These are phyloP conservation scores for Cephus pulcher DNA, from an alignment of 2,888 invertebrate species.

Conservation along the genomic window DNA sequence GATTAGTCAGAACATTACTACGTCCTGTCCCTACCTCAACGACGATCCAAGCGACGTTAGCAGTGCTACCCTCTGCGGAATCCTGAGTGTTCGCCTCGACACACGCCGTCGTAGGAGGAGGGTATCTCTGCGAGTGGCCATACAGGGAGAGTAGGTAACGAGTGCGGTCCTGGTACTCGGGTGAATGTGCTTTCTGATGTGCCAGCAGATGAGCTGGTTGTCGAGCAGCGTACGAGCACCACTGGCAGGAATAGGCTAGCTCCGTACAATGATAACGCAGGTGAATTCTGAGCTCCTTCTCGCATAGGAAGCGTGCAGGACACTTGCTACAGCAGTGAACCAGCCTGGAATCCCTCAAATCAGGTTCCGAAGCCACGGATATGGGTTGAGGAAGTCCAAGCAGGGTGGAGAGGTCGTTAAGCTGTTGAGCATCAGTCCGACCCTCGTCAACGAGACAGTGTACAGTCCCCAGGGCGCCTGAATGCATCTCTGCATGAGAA, in stretches of 20 bases:
- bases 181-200: constrained; percentile 80
- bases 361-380: constrained; percentile 51
- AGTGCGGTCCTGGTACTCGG: constrained; percentile 83
- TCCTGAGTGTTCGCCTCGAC: constrained; percentile 46
- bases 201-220: constrained; percentile 77
- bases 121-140: constrained; percentile 73
- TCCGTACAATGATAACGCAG: constrained; percentile 76
- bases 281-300: constrained; percentile 80
- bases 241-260: constrained; percentile 77
- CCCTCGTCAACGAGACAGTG: constrained; percentile 77
- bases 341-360: constrained; percentile 50
- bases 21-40: constrained; percentile 38
- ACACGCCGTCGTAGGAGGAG: constrained; percentile 72
- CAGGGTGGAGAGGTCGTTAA: constrained; percentile 51
- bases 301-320: constrained; percentile 85
- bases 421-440: constrained; percentile 69
- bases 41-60: constrained; percentile 56
- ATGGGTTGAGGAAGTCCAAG: constrained; percentile 49
- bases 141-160: constrained; percentile 76
- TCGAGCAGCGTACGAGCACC: constrained; percentile 81
- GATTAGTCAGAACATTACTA: constrained; percentile 7
- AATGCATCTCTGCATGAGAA: constrained; percentile 81
- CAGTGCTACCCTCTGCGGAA: constrained; percentile 5
- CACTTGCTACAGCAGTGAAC: constrained; percentile 84
- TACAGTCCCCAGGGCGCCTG: constrained; percentile 77